These are phyloP conservation scores for Drosophila picticornis DNA, from an alignment of 2,888 invertebrate species.

Conservation along the genomic window DNA sequence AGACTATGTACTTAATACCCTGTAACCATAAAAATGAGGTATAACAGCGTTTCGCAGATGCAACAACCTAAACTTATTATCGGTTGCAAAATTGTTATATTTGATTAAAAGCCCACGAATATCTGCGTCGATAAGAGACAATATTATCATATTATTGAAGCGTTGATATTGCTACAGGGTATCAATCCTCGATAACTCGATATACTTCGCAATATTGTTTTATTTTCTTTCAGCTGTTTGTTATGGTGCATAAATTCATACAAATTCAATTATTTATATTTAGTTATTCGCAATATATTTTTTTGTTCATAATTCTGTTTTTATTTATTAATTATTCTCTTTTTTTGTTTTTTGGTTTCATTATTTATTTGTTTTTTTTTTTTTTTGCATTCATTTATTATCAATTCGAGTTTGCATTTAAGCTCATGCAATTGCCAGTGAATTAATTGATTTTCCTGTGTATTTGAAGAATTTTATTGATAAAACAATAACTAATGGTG, in stretches of 20 bases:
- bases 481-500: conserved; percentile 4
- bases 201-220: too few species aligned
- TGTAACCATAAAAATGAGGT: background rate
- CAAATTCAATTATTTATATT: conserved; percentile 49
- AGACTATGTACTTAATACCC: conserved; percentile 10
- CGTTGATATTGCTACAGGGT: background rate
- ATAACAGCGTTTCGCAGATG: background rate
- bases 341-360: conserved; percentile 1
- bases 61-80: background rate
- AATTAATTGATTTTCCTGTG: background rate
- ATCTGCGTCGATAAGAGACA: background rate
- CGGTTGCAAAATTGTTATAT: background rate
- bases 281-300: conserved; percentile 53
- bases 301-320: conserved; percentile 17
- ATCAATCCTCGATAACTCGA: background rate
- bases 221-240: conserved; percentile 15
- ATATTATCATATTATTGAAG: too few species aligned
- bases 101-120: background rate
- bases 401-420: background rate
- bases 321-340: conserved; percentile 7
- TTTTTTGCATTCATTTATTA: conserved; percentile 10
- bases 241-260: conserved; percentile 56
- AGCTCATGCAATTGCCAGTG: background rate
- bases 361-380: conserved; percentile 7
- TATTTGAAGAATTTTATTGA: background rate